Evolutionary conservation across 2,113 vertebrate species (phyloP).

Genomic region (Pardalotus punctatus): DNA sequence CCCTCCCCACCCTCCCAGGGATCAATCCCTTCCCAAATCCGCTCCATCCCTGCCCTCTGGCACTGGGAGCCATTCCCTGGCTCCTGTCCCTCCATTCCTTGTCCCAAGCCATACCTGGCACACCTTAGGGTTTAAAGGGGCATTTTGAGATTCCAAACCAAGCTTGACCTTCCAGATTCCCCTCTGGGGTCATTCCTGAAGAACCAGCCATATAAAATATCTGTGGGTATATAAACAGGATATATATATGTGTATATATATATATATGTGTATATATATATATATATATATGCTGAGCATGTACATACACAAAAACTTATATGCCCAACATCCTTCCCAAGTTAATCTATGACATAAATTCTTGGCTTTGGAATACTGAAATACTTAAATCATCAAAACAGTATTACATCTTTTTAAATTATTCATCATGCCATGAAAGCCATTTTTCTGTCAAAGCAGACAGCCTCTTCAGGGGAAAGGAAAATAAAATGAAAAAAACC

Average conservation of each 20-base stretch:
- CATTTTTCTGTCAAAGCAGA: background rate
- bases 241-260: too few species aligned
- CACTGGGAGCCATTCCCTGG: background rate
- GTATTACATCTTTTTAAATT: background rate
- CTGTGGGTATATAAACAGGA: too few species aligned
- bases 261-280: too few species aligned
- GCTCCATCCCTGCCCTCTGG: fast-evolving
- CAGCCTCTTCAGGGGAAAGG: background rate
- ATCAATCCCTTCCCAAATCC: background rate
- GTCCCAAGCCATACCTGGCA: background rate
- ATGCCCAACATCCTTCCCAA: background rate
- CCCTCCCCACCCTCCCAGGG: background rate
- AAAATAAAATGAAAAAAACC: background rate
- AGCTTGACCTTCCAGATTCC: background rate
- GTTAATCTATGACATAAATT: background rate
- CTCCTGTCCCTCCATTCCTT: background rate
- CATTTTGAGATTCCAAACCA: background rate
- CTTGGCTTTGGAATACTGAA: background rate
- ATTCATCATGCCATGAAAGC: background rate
- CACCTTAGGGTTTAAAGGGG: background rate
- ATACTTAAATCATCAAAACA: background rate
- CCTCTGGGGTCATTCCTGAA: background rate
- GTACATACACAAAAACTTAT: too few species aligned
- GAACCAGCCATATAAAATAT: background rate
- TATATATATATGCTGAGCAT: too few species aligned